phyloP scores from a whole-genome alignment of 2,113 vertebrate species.

The Leucoraja erinaceus region DNA sequence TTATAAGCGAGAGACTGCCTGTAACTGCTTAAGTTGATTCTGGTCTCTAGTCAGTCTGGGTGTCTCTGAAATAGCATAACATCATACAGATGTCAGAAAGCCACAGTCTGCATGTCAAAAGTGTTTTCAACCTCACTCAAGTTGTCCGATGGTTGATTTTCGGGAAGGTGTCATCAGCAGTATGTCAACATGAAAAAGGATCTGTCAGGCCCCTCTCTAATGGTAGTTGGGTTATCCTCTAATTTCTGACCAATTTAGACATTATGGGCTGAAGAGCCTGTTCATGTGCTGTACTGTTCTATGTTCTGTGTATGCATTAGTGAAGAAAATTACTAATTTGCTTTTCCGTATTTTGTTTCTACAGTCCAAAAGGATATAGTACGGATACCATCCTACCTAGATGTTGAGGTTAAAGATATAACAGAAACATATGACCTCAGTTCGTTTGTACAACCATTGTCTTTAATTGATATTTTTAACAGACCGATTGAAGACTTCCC shows the following conservation, averaged over 20 bases:
- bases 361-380: constrained; percentile 65
- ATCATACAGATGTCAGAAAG: too few species aligned
- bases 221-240: neutral
- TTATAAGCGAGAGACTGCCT: too few species aligned
- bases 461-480: constrained; percentile 62
- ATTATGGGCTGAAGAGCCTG: too few species aligned
- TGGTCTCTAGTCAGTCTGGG: too few species aligned
- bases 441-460: constrained; percentile 64
- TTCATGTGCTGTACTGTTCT: too few species aligned
- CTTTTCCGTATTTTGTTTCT: constrained; percentile 41
- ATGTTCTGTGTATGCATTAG: neutral
- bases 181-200: neutral
- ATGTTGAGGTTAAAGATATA: constrained; percentile 74
- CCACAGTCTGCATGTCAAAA: too few species aligned
- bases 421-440: constrained; percentile 59
- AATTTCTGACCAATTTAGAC: neutral
- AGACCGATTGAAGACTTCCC: constrained; percentile 65
- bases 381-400: constrained; percentile 67
- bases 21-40: neutral
- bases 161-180: neutral
- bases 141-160: neutral
- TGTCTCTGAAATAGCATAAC: neutral
- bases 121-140: too few species aligned
- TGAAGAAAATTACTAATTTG: neutral
- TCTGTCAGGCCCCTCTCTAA: neutral